These are phyloP conservation scores for Lagodon rhomboides DNA, from an alignment of 2,797 vertebrate genomes.

Conservation along the genomic window DNA sequence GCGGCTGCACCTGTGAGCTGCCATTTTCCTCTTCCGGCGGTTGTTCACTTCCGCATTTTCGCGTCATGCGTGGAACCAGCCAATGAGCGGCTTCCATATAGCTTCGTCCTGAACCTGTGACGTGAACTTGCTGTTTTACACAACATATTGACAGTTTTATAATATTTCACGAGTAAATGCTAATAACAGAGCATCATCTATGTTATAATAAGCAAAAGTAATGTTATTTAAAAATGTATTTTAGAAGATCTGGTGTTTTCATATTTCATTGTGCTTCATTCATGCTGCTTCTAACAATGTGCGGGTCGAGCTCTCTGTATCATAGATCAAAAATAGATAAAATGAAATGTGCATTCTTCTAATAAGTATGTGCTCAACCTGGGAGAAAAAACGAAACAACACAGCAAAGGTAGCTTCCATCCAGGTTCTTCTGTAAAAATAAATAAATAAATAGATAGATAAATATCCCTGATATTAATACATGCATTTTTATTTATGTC, in stretches of 20 bases:
- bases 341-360: not conserved
- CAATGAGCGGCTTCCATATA: slow-evolving; percentile 66
- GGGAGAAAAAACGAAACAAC: not conserved
- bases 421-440: too few species aligned
- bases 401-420: not conserved
- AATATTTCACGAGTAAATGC: not conserved
- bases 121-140: slow-evolving; percentile 55
- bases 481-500: not conserved
- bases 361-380: not conserved
- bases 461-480: not conserved
- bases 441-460: not conserved
- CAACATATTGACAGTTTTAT: not conserved
- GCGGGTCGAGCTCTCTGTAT: not conserved
- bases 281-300: too few species aligned
- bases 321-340: not conserved
- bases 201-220: not conserved
- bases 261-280: not conserved
- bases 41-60: slow-evolving; percentile 73
- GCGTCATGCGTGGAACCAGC: slow-evolving; percentile 45
- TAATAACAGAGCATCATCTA: rapidly evolving
- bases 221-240: too few species aligned
- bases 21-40: slow-evolving; percentile 74
- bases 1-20: slow-evolving; percentile 43
- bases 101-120: slow-evolving; percentile 10
- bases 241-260: too few species aligned